Evolutionary conservation across 2,888 invertebrate genomes (phyloP).

Genomic region (Acleris cristana): DNA sequence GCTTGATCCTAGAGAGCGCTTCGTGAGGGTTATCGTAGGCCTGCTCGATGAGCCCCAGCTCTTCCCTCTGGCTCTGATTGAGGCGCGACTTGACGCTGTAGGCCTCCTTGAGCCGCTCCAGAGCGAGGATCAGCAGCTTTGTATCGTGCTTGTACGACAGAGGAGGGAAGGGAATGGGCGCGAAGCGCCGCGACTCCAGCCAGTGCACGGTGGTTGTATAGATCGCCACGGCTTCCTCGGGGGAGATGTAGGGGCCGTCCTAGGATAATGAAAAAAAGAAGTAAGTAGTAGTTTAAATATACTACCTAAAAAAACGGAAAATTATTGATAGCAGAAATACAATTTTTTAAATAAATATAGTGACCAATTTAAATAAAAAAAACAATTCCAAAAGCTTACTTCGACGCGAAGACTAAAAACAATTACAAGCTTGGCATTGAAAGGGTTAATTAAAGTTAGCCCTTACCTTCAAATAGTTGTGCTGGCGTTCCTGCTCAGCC

Average conservation of each 20-base stretch:
- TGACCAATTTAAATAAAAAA: too few species aligned
- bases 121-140: constrained; percentile 96
- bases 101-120: constrained; percentile 98
- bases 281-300: background rate
- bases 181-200: constrained; percentile 98
- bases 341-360: too few species aligned
- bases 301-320: too few species aligned
- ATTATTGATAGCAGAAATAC: too few species aligned
- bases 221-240: constrained; percentile 99
- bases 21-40: constrained; percentile 99
- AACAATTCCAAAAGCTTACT: too few species aligned
- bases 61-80: constrained; percentile 99
- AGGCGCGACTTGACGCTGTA: constrained; percentile 98
- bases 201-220: constrained; percentile 99
- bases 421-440: too few species aligned
- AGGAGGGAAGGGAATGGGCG: constrained; percentile 99
- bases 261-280: constrained; percentile 50
- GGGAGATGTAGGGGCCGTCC: constrained; percentile 99
- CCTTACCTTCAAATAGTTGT: constrained; percentile 96
- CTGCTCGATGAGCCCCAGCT: constrained; percentile 99
- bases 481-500: constrained; percentile 99
- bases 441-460: too few species aligned
- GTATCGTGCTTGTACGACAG: constrained; percentile 99
- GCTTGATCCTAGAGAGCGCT: constrained; percentile 98
- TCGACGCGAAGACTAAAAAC: too few species aligned